A percentile compares a stretch with the other conserved stretches of the same genome.
These are phyloP conservation scores for Pan troglodytes DNA, from an alignment of 2,113 vertebrate genomes.

Conservation along the genomic window NHGRI_mPanTro3-v2.1_pri NC_072401.2:153213001-153213500, in stretches of 20 bases:
- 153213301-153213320: background rate
- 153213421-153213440: too few species aligned
- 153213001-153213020: background rate
- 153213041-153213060: background rate
- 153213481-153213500: too few species aligned
- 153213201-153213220: background rate
- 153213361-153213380: too few species aligned
- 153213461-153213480: too few species aligned
- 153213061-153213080: background rate
- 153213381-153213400: too few species aligned
- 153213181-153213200: background rate
- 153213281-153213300: background rate
- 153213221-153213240: background rate
- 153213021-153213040: constrained; percentile 10
- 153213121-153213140: background rate
- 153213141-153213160: background rate
- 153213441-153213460: too few species aligned
- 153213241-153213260: background rate
- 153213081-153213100: background rate
- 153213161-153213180: background rate
- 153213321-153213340: background rate
- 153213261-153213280: background rate
- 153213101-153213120: background rate
- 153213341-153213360: too few species aligned
- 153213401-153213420: too few species aligned